Conservation (phyloP, 2,888 invertebrate genomes). For the Lymantria monacha region DNA sequence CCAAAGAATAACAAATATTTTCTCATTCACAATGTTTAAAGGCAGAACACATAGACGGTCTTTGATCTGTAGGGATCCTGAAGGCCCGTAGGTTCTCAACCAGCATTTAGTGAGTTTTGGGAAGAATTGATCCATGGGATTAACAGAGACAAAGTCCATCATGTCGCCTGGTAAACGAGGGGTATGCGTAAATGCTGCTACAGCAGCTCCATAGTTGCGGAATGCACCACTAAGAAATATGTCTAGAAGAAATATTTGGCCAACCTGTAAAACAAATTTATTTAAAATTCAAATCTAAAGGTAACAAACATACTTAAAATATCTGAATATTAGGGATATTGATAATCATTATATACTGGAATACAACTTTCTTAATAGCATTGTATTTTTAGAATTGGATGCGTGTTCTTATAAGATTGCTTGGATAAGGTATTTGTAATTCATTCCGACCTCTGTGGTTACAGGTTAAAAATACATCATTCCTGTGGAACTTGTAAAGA, state of each 20-base stretch:
- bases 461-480: too few relatives aligned
- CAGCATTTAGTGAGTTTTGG: conserved; percentile 87
- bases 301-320: too few relatives aligned
- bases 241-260: conserved; percentile 86
- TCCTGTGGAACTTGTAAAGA: too few relatives aligned
- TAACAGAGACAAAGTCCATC: conserved; percentile 65
- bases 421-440: too few relatives aligned
- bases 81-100: conserved; percentile 81
- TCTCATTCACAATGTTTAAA: conserved; percentile 90
- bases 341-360: background rate
- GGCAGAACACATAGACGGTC: conserved; percentile 89
- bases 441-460: too few relatives aligned
- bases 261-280: conserved; percentile 70
- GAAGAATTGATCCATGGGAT: conserved; percentile 86
- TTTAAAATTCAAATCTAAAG: background rate
- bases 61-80: conserved; percentile 78
- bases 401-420: too few relatives aligned
- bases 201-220: conserved; percentile 81
- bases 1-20: conserved; percentile 88
- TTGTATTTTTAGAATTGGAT: too few relatives aligned
- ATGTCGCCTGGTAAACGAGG: conserved; percentile 51
- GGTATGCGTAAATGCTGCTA: conserved; percentile 69
- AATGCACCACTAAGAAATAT: conserved; percentile 85
- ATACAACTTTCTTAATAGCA: too few relatives aligned
- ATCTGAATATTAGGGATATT: background rate